Base-by-base conservation (phyloP, 1,140 invertebrate species). In the Pteromalus puparum region DNA sequence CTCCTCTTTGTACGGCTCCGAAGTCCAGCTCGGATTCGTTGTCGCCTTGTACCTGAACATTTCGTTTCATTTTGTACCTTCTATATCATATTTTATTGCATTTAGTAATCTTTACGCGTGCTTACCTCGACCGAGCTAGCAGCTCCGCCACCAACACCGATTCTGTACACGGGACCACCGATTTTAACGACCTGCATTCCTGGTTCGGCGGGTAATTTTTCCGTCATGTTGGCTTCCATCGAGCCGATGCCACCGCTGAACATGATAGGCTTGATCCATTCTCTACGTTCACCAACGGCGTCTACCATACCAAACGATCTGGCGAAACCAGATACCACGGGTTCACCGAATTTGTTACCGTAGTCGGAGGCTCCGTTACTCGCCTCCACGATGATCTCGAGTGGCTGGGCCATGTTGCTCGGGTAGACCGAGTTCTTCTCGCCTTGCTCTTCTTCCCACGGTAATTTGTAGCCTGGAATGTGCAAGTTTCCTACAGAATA, bases 251-350 rank as follows among this genome's bases (percentile, higher is more conserved):
- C 99, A 81, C 97, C 98, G 90, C 97, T 99, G 88, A 99, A 99
- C 98, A 99, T 99, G 82, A 99, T 99, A 0, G 99, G 98, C 90
- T 99, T 99, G 0, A 99, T 96, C 94, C 97, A 99, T 93, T 99
- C 99, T 83, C 97, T 94, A 78, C 98, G 93, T 86, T 96, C 95
- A 48, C 95, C 95, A 61, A 93, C 90, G 0, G 93, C 91, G 88
- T 97, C 94, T 0, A 93, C 92, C 88, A 97, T 93, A 12, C 98
- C 98, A 92, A 98, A 99, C 1, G 98, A 97, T 81, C 98, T 94
- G 0, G 97, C 95, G 92, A 99, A 99, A 34, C 99, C 99, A 88
- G 94, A 93, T 81, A 99, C 95, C 2, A 99, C 94, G 4, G 99
- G 99, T 91, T 99, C 99, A 1, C 98, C 99, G 94, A 99, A 99